A percentile compares a stretch with the other conserved stretches of the same genome.
Conservation (phyloP, 2,797 vertebrate genomes). For the Siniperca obscura region DNA sequence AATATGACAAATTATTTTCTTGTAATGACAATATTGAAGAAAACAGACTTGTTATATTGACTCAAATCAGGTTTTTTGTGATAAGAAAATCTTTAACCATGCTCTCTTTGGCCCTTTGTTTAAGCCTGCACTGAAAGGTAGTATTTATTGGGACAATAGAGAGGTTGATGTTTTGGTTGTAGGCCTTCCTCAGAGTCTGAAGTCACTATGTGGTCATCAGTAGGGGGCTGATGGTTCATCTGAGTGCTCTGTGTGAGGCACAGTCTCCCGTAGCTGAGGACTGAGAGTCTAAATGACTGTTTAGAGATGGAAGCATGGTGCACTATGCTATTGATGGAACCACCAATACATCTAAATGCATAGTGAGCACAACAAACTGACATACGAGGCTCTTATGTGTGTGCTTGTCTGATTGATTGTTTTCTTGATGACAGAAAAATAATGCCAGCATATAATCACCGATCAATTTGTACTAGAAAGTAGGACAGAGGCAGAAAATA, state of each 20-base stretch:
- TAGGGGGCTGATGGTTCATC: constrained; percentile 55
- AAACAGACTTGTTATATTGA: background rate
- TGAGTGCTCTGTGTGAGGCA: constrained; percentile 47
- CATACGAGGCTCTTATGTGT: background rate
- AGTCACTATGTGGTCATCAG: constrained; percentile 42
- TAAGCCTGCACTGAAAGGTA: background rate
- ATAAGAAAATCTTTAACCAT: background rate
- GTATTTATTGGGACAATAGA: constrained; percentile 32
- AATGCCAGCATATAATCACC: constrained; percentile 49
- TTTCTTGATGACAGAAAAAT: constrained; percentile 57
- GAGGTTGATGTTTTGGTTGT: constrained; percentile 43
- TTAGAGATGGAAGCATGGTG: constrained; percentile 57
- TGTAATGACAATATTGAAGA: background rate
- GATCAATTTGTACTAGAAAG: constrained; percentile 60
- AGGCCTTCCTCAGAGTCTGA: constrained; percentile 27
- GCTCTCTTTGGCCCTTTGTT: background rate
- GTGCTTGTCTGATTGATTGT: constrained; percentile 46
- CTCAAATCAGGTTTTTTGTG: background rate
- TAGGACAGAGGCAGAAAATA: constrained; percentile 49
- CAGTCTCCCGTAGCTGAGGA: constrained; percentile 30
- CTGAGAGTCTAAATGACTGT: constrained; percentile 64
- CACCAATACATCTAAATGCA: constrained; percentile 39
- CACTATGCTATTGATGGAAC: constrained; percentile 53
- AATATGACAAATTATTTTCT: background rate
- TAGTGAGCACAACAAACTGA: constrained; percentile 27